Base-by-base conservation (phyloP, 2,888 invertebrate genomes). In the Mythimna loreyi region DNA sequence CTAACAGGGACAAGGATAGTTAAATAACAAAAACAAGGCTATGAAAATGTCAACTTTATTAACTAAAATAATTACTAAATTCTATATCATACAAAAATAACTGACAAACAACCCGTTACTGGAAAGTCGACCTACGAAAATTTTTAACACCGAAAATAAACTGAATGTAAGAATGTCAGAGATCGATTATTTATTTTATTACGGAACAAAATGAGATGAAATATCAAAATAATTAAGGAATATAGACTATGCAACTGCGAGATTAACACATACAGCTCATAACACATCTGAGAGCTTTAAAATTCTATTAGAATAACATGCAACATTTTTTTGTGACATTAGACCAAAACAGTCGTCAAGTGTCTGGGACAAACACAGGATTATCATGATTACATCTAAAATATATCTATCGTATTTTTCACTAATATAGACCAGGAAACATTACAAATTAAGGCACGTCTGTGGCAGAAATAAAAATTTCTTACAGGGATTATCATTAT, bases 11-110 rank as follows among this genome's bases (percentile, higher is more conserved):
- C 19, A 45, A 43, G 16, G 11, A 5, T 11, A 16, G 2, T 7
- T 28, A 62, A 71, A 55, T 73, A 83, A 76, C 56, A 73, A 88
- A 83, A 83, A 61, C 67, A 75, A 19, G 25, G 19, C 64, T 74
- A 72, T 78, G 76, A 85, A 87, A 86, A 89, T 86, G 85, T 86
- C 88, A 90, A 88, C 87, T 94, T 93, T 93, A 94, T 87, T 92
- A 85, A 86, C 81, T 91, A 91, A 84, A 84, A 87, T 87, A 89
- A 83, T 79, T 70, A 82, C 82, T 85, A 85, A 71, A 78, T 75
- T 80, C 75, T 85, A 85, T 87, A 86, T 84, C 66, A 79, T 89
- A 90, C 88, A 90, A 91, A 89, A 90, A 89, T 90, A 85, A 78
- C 82, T 85, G 83, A 85, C 83, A 72, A 89, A 90, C 84, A 90